Evolutionary conservation across 2,797 vertebrate genomes (phyloP), one percentile per base, ranked within the genome.

Genomic region (Hapalemur alaotrensis): DNA sequence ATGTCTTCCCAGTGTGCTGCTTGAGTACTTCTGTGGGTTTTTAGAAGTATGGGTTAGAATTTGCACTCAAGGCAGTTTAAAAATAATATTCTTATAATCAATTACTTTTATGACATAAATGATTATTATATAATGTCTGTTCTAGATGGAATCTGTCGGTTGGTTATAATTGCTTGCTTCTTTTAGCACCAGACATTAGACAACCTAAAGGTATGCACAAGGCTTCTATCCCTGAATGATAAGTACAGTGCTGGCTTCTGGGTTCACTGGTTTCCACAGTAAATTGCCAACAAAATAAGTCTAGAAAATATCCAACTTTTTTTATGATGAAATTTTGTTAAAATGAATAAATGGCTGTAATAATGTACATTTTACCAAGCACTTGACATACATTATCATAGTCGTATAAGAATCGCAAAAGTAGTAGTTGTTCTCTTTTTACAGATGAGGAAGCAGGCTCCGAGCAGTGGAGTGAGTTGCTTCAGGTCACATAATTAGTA

Each of bases 81-180:
- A 91, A 88, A 61, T 83, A 46, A 50, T 46, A 63, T 65, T 91
- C 92, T 87, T 93, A 82, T 76, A n/a, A 18, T 81, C 7, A 89
- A 11, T 93, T 57, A 86, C 83, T 84, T 86, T 87, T 96, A 46
- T 81, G 38, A 46, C 6, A 69, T 69, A 92, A 57, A 22, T 88
- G 30, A n/a, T 65, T 89, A 41, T 73, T 69, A 25, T 13, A 72
- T 63, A 57, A 91, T 52, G 7, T 50, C 2, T 72, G 11, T 70
- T 91, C 61, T 81, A 63, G 52, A 52, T 78, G 22, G 46, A 57
- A 76, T 89, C 30, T 65, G 14, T 85, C 50, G 52, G 17, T 70
- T 43, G 20, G 13, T 72, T 94, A 23, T 87, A 70, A 54, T 43
- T 91, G 22, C 70, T 67, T 70, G 2, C 67, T 91, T 85, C 30